Conservation (phyloP, 2,113 vertebrate genomes). For the Protomyctophum bolini region DNA sequence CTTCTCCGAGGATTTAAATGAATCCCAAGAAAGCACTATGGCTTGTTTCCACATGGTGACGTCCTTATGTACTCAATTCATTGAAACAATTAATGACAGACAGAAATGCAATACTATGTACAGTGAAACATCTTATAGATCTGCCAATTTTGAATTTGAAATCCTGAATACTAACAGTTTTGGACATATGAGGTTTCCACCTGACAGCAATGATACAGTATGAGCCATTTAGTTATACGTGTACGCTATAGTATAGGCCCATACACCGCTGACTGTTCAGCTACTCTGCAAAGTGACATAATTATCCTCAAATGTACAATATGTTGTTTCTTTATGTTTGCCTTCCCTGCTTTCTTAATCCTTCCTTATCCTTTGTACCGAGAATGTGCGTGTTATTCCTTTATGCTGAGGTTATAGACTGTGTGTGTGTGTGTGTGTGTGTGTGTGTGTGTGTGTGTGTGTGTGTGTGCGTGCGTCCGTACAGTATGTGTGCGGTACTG, state of each 20-base stretch:
- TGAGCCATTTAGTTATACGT: too few species aligned
- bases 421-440: not conserved
- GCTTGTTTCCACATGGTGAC: too few species aligned
- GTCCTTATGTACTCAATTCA: too few species aligned
- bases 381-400: not conserved
- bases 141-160: too few species aligned
- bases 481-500: too few species aligned
- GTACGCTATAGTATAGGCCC: not conserved
- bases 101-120: too few species aligned
- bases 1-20: too few species aligned
- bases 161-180: not conserved
- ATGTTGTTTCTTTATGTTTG: slow-evolving; percentile 15
- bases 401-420: not conserved
- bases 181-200: not conserved
- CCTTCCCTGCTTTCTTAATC: too few species aligned
- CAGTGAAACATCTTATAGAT: too few species aligned
- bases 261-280: not conserved
- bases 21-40: too few species aligned
- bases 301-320: slow-evolving; percentile 21
- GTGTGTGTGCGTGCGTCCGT: not conserved
- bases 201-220: too few species aligned
- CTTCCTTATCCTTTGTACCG: slow-evolving; percentile 18
- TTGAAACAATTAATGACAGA: too few species aligned
- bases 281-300: not conserved
- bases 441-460: not conserved